Percentiles rank a stretch among this genome's conserved stretches.
phyloP scores from a whole-genome alignment of 2,113 vertebrate species.

The Clarias gariepinus region DNA sequence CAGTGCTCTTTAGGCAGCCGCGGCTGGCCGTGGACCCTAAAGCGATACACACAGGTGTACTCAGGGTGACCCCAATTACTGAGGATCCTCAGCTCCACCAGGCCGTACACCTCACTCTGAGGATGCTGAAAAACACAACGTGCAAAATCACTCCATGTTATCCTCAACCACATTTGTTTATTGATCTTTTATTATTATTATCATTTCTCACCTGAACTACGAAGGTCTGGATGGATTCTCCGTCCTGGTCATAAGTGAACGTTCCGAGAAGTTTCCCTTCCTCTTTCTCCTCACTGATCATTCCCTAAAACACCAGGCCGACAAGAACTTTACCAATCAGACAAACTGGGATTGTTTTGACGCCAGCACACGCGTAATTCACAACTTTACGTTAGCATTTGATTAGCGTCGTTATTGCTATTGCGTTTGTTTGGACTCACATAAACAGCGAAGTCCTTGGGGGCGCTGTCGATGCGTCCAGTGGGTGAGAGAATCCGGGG shows the following conservation, averaged over 20 bases:
- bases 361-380: neutral
- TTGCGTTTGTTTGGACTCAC: conserved; percentile 75
- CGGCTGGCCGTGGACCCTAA: conserved; percentile 85
- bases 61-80: conserved; percentile 93
- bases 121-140: conserved; percentile 27
- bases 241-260: conserved; percentile 81
- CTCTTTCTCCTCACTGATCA: conserved; percentile 75
- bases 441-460: conserved; percentile 86
- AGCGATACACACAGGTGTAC: conserved; percentile 96
- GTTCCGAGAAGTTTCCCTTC: conserved; percentile 81
- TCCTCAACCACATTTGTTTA: neutral
- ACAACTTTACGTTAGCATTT: neutral
- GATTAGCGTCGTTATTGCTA: neutral
- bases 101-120: conserved; percentile 56
- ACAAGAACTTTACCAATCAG: neutral
- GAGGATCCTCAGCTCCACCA: conserved; percentile 84
- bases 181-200: neutral
- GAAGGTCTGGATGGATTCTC: conserved; percentile 87
- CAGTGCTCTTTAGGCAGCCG: neutral
- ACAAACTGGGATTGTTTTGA: neutral
- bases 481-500: conserved; percentile 73
- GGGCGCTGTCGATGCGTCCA: conserved; percentile 77
- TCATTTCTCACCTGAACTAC: conserved; percentile 72
- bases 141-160: neutral
- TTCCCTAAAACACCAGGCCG: conserved; percentile 70